Evolutionary conservation across 2,888 invertebrate species (phyloP).

Genomic region (Crepidodera aurea): DNA sequence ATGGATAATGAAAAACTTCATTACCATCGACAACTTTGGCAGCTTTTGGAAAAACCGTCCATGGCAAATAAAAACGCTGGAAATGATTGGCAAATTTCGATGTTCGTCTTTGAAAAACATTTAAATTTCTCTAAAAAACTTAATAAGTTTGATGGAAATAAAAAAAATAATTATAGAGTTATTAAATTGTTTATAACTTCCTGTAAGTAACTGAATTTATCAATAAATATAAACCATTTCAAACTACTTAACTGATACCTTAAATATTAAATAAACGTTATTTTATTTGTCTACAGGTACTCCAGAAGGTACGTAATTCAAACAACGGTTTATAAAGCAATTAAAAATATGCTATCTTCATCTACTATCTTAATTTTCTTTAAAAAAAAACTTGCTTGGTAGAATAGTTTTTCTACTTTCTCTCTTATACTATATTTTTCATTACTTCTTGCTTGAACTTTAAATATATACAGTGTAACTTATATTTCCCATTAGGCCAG

Average conservation of each 20-base stretch:
- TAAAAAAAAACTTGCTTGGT: conserved; percentile 36
- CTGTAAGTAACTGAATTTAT: too few species aligned
- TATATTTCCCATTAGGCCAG: not conserved
- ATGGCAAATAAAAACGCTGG: too few species aligned
- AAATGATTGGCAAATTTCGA: too few species aligned
- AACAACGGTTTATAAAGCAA: conserved; percentile 40
- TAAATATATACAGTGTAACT: not conserved
- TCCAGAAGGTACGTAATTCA: conserved; percentile 61
- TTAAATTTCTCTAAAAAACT: too few species aligned
- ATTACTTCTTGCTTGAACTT: conserved; percentile 23
- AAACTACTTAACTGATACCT: conserved; percentile 8
- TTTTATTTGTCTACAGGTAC: conserved; percentile 60
- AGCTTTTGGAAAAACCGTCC: too few species aligned
- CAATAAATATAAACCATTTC: conserved; percentile 8
- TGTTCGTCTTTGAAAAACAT: too few species aligned
- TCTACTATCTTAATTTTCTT: conserved; percentile 32
- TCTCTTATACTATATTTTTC: conserved; percentile 9
- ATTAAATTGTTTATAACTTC: too few species aligned
- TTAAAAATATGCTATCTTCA: conserved; percentile 43
- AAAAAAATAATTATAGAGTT: too few species aligned
- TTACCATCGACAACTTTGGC: too few species aligned
- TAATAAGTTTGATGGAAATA: too few species aligned
- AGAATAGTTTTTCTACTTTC: conserved; percentile 33
- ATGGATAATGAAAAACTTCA: too few species aligned
- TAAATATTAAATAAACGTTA: conserved; percentile 32